Conservation (phyloP, 2,797 vertebrate species). For the Trachurus trachurus region DNA sequence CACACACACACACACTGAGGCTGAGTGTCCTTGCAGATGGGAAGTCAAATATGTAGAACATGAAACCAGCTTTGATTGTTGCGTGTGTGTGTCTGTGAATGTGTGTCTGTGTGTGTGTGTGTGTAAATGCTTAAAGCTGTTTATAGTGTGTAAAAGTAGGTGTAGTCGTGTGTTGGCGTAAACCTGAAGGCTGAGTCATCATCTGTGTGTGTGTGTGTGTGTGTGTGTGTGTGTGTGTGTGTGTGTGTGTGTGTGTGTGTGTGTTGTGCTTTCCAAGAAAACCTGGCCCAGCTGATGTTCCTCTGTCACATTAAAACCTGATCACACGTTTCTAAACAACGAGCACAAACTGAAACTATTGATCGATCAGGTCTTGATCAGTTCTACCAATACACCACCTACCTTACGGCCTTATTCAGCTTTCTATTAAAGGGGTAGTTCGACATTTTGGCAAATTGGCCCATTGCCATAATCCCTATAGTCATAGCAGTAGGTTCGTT, state of each 20-base stretch:
- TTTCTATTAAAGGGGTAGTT: too few species aligned
- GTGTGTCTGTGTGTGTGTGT: slow-evolving; percentile 41
- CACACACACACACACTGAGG: slow-evolving; percentile 44
- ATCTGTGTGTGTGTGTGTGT: not conserved
- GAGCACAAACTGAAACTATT: too few species aligned
- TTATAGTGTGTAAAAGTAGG: slow-evolving; percentile 48
- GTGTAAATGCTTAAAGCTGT: slow-evolving; percentile 48
- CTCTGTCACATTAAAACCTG: not conserved
- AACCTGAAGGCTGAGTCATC: not conserved
- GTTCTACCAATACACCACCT: not conserved
- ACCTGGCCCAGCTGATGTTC: not conserved
- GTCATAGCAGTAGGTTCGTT: too few species aligned
- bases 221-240: not conserved
- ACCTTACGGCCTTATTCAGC: not conserved
- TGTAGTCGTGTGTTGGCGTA: slow-evolving; percentile 32
- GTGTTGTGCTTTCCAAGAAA: not conserved
- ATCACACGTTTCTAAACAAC: not conserved
- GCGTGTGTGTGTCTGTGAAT: slow-evolving; percentile 31
- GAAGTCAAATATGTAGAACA: slow-evolving; percentile 57
- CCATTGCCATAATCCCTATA: too few species aligned
- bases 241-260: not conserved
- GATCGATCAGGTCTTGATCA: too few species aligned
- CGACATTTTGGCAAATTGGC: too few species aligned
- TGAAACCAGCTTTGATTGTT: slow-evolving; percentile 36
- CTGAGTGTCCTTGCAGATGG: slow-evolving; percentile 71